A percentile compares a stretch with the other conserved stretches of the same genome.
Evolutionary conservation across 2,797 vertebrate species (phyloP).

Genomic region (Malurus splendens): DNA sequence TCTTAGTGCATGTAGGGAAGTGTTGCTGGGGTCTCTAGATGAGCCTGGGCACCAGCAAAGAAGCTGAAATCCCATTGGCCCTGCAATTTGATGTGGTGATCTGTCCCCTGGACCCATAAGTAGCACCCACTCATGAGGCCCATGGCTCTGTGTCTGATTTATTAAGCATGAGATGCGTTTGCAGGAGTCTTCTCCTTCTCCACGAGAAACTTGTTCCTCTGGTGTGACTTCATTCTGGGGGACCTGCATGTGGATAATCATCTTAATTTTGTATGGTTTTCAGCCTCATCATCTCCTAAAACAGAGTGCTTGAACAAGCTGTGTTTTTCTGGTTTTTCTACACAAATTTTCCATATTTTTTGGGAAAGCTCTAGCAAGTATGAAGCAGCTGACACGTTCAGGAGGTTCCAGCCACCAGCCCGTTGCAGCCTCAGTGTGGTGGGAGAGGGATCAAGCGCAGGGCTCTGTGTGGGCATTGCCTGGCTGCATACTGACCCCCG

Average conservation of each 20-base stretch:
- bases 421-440: rapidly evolving
- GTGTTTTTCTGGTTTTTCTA: constrained; percentile 17
- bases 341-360: constrained; percentile 45
- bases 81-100: not conserved
- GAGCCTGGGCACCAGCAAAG: not conserved
- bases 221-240: not conserved
- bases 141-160: not conserved
- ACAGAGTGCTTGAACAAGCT: not conserved
- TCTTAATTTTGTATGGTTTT: not conserved
- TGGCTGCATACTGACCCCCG: not conserved
- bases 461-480: rapidly evolving
- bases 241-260: not conserved
- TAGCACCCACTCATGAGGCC: not conserved
- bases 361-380: not conserved
- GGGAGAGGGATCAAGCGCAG: rapidly evolving
- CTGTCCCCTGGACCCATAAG: not conserved
- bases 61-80: not conserved
- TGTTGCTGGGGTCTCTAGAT: not conserved
- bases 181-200: not conserved
- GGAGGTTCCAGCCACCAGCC: not conserved
- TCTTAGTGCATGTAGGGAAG: not conserved
- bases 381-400: not conserved
- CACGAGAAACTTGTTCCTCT: not conserved
- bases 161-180: not conserved
- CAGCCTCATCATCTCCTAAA: not conserved